A percentile compares a stretch with the other conserved stretches of the same genome.
Conservation (phyloP, 2,888 invertebrate genomes). For the Lamellibrachia columna region DNA sequence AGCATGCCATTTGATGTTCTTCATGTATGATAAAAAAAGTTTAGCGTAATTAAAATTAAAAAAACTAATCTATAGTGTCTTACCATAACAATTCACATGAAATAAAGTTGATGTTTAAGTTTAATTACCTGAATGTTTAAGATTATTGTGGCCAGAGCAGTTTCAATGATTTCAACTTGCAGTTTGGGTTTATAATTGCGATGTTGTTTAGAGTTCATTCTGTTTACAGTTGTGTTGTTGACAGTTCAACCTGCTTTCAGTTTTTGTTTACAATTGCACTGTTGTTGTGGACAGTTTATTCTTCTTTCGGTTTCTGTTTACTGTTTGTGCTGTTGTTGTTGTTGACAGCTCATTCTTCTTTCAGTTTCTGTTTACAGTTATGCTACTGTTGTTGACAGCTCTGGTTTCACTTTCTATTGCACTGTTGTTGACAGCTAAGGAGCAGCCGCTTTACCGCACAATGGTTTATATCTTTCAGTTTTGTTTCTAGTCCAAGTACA, state of each 20-base stretch:
- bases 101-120: no score
- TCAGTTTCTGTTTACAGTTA: background rate
- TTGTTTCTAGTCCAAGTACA: background rate
- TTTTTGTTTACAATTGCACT: background rate
- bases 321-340: no score
- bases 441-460: background rate
- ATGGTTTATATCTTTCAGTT: constrained; percentile 1
- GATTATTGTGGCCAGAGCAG: no score
- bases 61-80: no score
- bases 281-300: background rate
- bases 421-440: background rate
- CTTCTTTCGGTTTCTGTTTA: background rate
- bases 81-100: no score
- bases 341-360: background rate
- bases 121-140: no score
- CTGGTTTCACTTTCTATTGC: background rate
- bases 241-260: background rate
- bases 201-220: background rate
- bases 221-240: background rate
- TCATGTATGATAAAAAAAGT: no score
- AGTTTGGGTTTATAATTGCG: background rate
- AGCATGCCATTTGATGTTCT: no score
- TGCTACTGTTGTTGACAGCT: background rate
- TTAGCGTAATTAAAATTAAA: no score
- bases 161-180: background rate